Percentiles rank a stretch among this genome's conserved stretches.
phyloP scores from a whole-genome alignment of 2,113 vertebrate genomes.

The Proteles cristata region DNA sequence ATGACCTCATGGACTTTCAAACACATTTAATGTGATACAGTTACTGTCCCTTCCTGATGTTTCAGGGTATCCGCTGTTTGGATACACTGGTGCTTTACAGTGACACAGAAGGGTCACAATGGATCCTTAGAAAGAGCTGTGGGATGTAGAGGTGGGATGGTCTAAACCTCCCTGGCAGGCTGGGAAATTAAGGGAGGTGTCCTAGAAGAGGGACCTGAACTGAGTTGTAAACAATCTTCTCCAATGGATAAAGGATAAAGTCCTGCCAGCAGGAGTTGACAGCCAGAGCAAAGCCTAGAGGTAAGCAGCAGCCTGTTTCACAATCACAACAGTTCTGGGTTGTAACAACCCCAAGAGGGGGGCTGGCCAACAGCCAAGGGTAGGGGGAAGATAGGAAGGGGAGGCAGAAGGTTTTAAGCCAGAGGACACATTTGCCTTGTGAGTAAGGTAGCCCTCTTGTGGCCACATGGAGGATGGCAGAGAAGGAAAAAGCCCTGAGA shows the following conservation, averaged over 20 bases:
- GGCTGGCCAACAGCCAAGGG: too few relatives aligned
- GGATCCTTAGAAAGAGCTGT: neutral
- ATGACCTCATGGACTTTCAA: neutral
- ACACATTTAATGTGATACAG: neutral
- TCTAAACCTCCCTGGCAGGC: neutral
- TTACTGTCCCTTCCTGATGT: neutral
- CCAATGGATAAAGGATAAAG: neutral
- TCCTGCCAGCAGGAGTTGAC: neutral
- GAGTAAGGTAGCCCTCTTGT: slow-evolving; percentile 25
- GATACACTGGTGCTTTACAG: neutral
- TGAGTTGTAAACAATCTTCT: neutral
- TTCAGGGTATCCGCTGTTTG: neutral
- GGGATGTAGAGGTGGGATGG: neutral
- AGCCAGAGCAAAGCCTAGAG: neutral
- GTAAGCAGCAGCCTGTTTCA: neutral
- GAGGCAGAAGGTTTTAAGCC: neutral
- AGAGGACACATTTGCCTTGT: neutral
- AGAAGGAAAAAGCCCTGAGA: neutral
- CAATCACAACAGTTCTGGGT: neutral
- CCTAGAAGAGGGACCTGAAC: neutral
- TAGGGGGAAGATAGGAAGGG: too few relatives aligned
- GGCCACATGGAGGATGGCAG: neutral
- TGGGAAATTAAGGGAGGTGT: neutral
- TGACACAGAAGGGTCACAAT: too few relatives aligned
- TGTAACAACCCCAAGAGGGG: neutral